These are phyloP conservation scores for Triplophysa siluroides DNA, from an alignment of 2,113 vertebrate species.

Conservation along the genomic window DNA sequence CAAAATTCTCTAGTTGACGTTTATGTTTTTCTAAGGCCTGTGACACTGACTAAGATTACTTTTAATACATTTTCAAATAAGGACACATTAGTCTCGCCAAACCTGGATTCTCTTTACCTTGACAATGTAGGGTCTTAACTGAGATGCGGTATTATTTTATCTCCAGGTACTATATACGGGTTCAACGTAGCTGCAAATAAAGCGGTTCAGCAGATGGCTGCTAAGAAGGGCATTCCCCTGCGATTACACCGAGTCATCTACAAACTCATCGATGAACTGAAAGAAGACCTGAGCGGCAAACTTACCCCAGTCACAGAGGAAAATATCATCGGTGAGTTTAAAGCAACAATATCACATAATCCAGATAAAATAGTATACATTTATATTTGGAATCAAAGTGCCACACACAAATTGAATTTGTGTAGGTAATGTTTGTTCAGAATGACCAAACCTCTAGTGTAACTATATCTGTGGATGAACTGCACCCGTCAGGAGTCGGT, in stretches of 20 bases:
- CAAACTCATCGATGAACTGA: slow-evolving; percentile 85
- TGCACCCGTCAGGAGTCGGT: too few relatives aligned
- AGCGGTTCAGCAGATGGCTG: slow-evolving; percentile 78
- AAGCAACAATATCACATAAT: neutral
- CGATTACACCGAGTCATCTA: slow-evolving; percentile 88
- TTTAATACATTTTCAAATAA: too few relatives aligned
- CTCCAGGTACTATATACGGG: slow-evolving; percentile 86
- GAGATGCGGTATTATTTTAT: neutral
- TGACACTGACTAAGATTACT: too few relatives aligned
- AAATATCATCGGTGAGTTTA: slow-evolving; percentile 75
- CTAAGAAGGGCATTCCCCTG: slow-evolving; percentile 79
- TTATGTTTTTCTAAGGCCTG: too few relatives aligned
- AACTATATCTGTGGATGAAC: neutral
- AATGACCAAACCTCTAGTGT: too few relatives aligned
- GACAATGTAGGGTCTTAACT: too few relatives aligned
- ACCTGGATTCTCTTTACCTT: too few relatives aligned
- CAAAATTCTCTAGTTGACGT: too few relatives aligned
- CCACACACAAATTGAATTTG: too few relatives aligned
- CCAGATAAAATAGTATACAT: neutral
- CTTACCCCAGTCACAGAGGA: slow-evolving; percentile 71
- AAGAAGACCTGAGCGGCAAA: slow-evolving; percentile 80
- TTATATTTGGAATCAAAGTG: too few relatives aligned
- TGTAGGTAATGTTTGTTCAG: too few relatives aligned
- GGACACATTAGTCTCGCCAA: too few relatives aligned
- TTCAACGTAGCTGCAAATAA: slow-evolving; percentile 83